Percentiles rank a stretch among this genome's conserved stretches.
Conservation (phyloP, 2,113 vertebrate genomes). For the Podocnemis expansa region DNA sequence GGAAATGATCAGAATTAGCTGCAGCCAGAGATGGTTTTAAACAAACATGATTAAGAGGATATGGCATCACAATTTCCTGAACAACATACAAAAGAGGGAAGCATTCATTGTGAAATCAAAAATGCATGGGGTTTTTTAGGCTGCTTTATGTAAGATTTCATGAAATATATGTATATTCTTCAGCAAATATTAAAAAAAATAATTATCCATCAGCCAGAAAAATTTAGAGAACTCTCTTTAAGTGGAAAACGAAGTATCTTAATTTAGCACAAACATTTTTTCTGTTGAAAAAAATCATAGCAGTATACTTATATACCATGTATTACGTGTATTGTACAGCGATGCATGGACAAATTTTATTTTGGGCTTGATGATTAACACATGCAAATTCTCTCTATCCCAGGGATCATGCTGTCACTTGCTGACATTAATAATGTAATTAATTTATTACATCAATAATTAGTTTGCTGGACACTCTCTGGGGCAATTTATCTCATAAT, state of each 20-base stretch:
- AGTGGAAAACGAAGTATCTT: neutral
- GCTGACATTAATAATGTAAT: too few relatives aligned
- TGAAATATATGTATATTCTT: neutral
- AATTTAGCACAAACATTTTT: neutral
- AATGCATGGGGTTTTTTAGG: neutral
- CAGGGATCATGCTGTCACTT: neutral
- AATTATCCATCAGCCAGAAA: neutral
- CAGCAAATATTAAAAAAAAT: neutral
- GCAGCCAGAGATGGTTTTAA: neutral
- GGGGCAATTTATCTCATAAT: neutral
- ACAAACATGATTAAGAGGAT: neutral
- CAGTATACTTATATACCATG: neutral
- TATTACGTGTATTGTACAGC: too few relatives aligned
- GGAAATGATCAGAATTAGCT: neutral
- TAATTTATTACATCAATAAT: neutral
- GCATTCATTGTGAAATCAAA: rapidly evolving
- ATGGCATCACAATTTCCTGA: neutral
- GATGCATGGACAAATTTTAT: neutral
- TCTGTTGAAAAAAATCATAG: rapidly evolving
- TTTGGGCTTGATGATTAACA: neutral
- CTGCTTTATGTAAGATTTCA: neutral
- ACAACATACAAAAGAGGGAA: too few relatives aligned
- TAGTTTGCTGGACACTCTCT: neutral
- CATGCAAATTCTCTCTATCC: neutral
- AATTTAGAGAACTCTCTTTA: neutral